Evolutionary conservation across 2,888 invertebrate genomes (phyloP).

Genomic region (Tenodera sinensis): DNA sequence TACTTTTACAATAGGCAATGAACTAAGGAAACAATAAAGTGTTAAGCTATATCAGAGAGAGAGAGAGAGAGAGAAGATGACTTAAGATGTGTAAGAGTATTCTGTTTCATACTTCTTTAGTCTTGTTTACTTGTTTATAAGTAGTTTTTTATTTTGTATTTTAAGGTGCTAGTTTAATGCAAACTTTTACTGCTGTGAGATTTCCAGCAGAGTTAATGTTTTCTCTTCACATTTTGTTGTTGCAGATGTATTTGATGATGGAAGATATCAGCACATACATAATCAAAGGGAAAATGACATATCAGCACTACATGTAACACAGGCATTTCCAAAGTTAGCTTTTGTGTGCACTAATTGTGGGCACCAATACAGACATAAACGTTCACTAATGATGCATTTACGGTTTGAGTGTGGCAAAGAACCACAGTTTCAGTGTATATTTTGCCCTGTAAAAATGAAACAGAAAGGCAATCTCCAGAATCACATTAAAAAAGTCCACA

Average conservation of each 20-base stretch:
- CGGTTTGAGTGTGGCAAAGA: conserved; percentile 34
- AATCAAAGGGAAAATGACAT: neutral
- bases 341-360: neutral
- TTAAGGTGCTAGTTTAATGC: no score
- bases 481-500: neutral
- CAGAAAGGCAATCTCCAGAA: conserved; percentile 6
- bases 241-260: neutral
- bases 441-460: conserved; percentile 4
- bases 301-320: neutral
- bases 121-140: no score
- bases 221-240: neutral
- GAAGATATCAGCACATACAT: neutral
- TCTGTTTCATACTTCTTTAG: no score
- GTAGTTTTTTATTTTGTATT: no score
- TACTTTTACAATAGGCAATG: no score
- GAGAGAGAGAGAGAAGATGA: no score
- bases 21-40: no score
- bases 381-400: neutral
- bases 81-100: no score
- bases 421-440: conserved; percentile 32
- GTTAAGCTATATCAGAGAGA: no score
- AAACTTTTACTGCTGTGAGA: neutral
- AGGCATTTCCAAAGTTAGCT: neutral
- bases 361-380: neutral
- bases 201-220: neutral